Base-by-base conservation (phyloP, 2,888 invertebrate genomes). In the Ennomos quercinarius region DNA sequence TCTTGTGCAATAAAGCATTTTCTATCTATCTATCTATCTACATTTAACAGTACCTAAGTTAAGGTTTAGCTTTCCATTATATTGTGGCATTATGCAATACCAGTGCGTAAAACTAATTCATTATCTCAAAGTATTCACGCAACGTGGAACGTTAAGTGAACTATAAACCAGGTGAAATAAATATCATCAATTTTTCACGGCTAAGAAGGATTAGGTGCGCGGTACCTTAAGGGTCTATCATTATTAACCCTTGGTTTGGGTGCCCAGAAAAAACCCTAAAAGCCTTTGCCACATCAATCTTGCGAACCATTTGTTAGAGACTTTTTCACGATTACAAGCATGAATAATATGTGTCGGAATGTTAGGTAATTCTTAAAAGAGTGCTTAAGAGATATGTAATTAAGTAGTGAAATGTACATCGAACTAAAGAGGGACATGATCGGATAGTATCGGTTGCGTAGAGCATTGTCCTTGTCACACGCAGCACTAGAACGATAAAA, bases 151-250 rank as follows among this genome's bases (percentile, higher is more conserved):
- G 51, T 55, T 51, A n/a, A n/a, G 61, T 57, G 52, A 38, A 40
- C 27, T 48, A 34, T 41, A 51, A 51, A 40, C 38, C 65, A 74
- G 72, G 72, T 76, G 70, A 78, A 77, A 79, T 80, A 77, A 27
- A 27, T 76, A 77, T 73, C 36, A 64, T 55, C 67, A 73, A 69
- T 81, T 81, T 82, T 81, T 82, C 76, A 80, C 76, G 61, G 74
- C 76, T 75, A 76, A 70, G 64, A 66, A 63, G 71, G 72, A 77
- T 76, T 76, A 70, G n/a, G n/a, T n/a, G n/a, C 72, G 71, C 36
- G 55, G 59, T 57, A 64, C 64, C 68, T 54, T 70, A 65, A 73
- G 74, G 74, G 72, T 67, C 71, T 65, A 62, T 75, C 77, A 81
- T 81, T 78, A 83, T 76, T 76, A 77, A 76, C 76, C 77, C 75